phyloP scores from a whole-genome alignment of 1,140 invertebrate species.

The Orius laevigatus region DNA sequence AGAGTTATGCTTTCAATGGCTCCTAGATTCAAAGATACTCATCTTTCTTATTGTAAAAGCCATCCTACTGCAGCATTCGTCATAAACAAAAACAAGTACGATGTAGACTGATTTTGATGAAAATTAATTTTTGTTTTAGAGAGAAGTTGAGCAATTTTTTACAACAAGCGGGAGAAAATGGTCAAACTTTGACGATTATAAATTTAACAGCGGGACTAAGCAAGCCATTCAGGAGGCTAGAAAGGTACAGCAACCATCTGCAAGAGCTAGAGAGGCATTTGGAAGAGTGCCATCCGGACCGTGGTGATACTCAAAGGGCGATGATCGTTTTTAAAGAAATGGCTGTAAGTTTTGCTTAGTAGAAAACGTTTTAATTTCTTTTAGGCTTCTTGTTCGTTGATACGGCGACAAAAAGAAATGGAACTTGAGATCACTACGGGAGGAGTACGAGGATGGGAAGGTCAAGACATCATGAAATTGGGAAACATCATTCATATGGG shows the following conservation, averaged over 20 bases:
- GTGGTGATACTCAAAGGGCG: conserved; percentile 89
- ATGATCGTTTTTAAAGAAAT: conserved; percentile 89
- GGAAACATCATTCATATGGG: conserved; percentile 74
- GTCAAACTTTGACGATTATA: conserved; percentile 6
- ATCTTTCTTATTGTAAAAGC: conserved; percentile 73
- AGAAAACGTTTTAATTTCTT: conserved; percentile 12
- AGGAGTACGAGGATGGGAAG: conserved; percentile 85
- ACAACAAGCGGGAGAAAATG: not conserved
- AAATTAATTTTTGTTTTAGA: conserved; percentile 7
- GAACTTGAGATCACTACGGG: conserved; percentile 88
- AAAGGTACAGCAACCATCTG: conserved; percentile 85
- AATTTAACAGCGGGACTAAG: conserved; percentile 75
- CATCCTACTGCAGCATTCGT: conserved; percentile 87
- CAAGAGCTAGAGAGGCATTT: conserved; percentile 91
- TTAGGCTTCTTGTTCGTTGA: conserved; percentile 65
- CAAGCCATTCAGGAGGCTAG: conserved; percentile 83
- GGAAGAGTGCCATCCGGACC: conserved; percentile 85
- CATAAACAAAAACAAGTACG: conserved; percentile 82
- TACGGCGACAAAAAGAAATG: conserved; percentile 86
- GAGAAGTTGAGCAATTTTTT: conserved; percentile 1
- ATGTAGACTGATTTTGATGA: conserved; percentile 23
- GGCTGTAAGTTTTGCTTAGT: conserved; percentile 45
- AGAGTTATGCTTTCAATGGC: conserved; percentile 80
- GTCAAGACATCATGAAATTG: conserved; percentile 58
- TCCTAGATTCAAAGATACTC: conserved; percentile 66